Conservation (phyloP, 2,113 vertebrate genomes). For the Phrynocephalus versicolor region DNA sequence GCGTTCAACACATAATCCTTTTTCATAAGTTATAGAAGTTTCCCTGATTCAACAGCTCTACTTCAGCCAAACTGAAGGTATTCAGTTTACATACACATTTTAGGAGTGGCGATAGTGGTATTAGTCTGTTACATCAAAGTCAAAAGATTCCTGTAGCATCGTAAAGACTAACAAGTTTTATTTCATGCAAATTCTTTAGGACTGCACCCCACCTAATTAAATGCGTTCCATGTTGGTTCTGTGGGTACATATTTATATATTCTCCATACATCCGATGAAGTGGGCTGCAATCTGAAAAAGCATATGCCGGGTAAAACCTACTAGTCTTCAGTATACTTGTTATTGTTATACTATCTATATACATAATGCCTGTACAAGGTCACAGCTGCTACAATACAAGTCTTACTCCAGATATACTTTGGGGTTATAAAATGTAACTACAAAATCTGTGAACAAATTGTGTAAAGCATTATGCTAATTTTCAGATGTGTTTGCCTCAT, state of each 20-base stretch:
- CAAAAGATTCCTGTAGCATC: not conserved
- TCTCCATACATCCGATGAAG: not conserved
- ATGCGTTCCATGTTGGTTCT: not conserved
- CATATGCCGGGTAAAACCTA: not conserved
- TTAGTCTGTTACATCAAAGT: not conserved
- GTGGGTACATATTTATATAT: not conserved
- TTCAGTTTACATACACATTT: too few relatives aligned
- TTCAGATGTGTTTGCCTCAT: too few relatives aligned
- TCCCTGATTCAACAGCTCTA: too few relatives aligned
- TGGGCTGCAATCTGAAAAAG: not conserved
- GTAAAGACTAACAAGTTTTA: not conserved
- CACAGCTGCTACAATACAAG: not conserved
- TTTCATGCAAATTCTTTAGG: not conserved
- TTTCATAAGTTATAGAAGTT: not conserved
- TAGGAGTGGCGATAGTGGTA: not conserved
- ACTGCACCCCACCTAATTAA: not conserved
- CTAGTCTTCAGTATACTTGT: not conserved
- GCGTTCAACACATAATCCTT: not conserved
- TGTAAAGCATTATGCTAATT: too few relatives aligned
- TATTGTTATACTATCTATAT: too few relatives aligned
- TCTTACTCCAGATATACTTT: not conserved
- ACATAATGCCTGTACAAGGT: too few relatives aligned
- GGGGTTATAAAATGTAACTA: too few relatives aligned
- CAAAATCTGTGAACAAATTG: too few relatives aligned
- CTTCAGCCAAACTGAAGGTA: too few relatives aligned